These are phyloP conservation scores for Phenacoccus solenopsis DNA, from an alignment of 1,140 invertebrate genomes.

Conservation along the genomic window DNA sequence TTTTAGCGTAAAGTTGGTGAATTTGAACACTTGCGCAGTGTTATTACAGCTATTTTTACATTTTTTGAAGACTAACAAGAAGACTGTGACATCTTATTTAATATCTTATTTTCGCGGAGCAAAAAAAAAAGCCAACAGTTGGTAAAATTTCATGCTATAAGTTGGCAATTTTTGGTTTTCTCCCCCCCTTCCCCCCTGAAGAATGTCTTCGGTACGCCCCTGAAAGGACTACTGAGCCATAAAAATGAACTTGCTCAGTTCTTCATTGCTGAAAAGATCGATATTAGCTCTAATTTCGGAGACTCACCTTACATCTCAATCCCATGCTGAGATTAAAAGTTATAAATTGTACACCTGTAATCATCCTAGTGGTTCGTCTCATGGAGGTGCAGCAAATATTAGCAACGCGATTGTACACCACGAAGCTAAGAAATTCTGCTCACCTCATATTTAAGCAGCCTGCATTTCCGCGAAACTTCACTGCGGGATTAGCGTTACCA, in stretches of 20 bases:
- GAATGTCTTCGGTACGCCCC: too few species aligned
- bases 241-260: slow-evolving; percentile 23
- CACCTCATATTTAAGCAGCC: not conserved
- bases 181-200: too few species aligned
- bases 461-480: not conserved
- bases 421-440: not conserved
- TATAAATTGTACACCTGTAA: not conserved
- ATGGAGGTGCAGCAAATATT: not conserved
- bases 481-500: not conserved
- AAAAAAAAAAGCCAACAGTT: too few species aligned
- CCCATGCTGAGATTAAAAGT: not conserved
- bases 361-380: not conserved
- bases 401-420: not conserved
- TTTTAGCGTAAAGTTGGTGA: too few species aligned
- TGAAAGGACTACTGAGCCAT: slow-evolving; percentile 20
- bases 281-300: slow-evolving; percentile 27
- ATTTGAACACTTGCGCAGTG: too few species aligned
- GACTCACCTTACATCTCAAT: slow-evolving; percentile 26
- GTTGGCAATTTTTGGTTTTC: too few species aligned
- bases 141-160: too few species aligned
- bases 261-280: slow-evolving; percentile 24
- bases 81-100: too few species aligned
- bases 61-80: too few species aligned
- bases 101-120: too few species aligned
- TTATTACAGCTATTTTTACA: too few species aligned